Base-by-base conservation (phyloP, 2,113 vertebrate genomes). In the Sprattus sprattus region DNA sequence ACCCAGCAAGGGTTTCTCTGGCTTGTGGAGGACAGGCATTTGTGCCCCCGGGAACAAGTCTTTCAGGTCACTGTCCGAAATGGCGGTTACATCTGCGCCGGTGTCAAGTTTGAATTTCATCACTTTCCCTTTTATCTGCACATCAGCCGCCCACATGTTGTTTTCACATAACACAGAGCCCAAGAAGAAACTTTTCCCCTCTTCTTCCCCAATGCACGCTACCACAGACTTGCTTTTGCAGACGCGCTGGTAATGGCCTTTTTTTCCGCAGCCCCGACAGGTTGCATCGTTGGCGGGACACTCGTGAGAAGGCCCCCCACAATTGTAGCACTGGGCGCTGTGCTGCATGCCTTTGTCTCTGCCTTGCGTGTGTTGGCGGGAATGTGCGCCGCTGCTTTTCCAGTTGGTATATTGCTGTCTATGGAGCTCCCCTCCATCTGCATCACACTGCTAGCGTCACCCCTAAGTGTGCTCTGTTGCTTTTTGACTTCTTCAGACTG, bases 31-130 rank as follows among this genome's bases (percentile, higher is more conserved):
- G n/a, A n/a, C n/a, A n/a, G 60, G 11, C 16, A 46, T 11, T 20
- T 8, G 4, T 11, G 71, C 9, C 11, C 1, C 18, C 57, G 9
- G n/a, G 10, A 46, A 85, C 45, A 20, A n/a, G n/a, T n/a, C n/a
- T n/a, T n/a, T n/a, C n/a, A n/a, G n/a, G n/a, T n/a, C 60, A 52
- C 82, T 45, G 2, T 47, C 83, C 54, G 81, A 47, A 2, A 87
- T 67, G n/a, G 10, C 83, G n/a, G 84, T 54, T 10, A 80, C 39
- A 20, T 85, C 83, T 13, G 81, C 86, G 6, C 81, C 86, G 7
- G 83, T 85, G 46, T 87, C 60, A 50, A 78, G 82, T 16, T 87
- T 85, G 39, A 85, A n/a, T n/a, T n/a, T n/a, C n/a, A n/a, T n/a
- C n/a, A n/a, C n/a, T n/a, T n/a, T n/a, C n/a, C n/a, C n/a, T n/a